Conservation (phyloP, 2,113 vertebrate genomes). For the Elephas maximus region DNA sequence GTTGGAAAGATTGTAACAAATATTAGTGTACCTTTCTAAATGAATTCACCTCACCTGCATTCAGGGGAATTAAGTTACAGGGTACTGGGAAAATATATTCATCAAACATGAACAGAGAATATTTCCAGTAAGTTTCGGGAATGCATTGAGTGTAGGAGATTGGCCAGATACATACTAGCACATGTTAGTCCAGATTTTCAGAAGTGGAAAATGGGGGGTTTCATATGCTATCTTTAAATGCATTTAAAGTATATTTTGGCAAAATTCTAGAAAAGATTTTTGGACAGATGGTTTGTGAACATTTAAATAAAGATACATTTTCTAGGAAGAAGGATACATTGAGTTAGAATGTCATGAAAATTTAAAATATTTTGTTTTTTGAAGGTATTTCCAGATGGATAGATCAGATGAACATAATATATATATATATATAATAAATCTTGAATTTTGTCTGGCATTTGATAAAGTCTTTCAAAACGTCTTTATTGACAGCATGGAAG, state of each 20-base stretch:
- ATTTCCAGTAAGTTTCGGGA: conserved; percentile 45
- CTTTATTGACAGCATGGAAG: background rate
- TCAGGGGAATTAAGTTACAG: background rate
- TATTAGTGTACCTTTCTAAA: background rate
- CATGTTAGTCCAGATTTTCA: conserved; percentile 66
- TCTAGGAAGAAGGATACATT: conserved; percentile 66
- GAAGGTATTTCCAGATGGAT: conserved; percentile 23
- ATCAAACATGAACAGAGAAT: background rate
- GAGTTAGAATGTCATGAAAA: conserved; percentile 61
- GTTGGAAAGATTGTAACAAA: background rate
- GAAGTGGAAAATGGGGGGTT: background rate
- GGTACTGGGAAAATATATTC: background rate
- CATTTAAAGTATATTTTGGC: conserved; percentile 55
- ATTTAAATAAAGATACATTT: conserved; percentile 67
- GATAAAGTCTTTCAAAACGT: background rate
- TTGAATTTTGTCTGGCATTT: conserved; percentile 48
- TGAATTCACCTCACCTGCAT: background rate
- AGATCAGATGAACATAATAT: background rate
- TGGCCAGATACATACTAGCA: conserved; percentile 63
- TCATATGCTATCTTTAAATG: conserved; percentile 39
- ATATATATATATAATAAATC: background rate
- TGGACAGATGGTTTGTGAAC: conserved; percentile 68
- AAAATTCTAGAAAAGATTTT: conserved; percentile 65
- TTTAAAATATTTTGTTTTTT: conserved; percentile 48
- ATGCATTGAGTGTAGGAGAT: background rate